A percentile compares a stretch with the other conserved stretches of the same genome.
Evolutionary conservation across 1,140 invertebrate genomes (phyloP).

Genomic region (Sycophaga agraensis): DNA sequence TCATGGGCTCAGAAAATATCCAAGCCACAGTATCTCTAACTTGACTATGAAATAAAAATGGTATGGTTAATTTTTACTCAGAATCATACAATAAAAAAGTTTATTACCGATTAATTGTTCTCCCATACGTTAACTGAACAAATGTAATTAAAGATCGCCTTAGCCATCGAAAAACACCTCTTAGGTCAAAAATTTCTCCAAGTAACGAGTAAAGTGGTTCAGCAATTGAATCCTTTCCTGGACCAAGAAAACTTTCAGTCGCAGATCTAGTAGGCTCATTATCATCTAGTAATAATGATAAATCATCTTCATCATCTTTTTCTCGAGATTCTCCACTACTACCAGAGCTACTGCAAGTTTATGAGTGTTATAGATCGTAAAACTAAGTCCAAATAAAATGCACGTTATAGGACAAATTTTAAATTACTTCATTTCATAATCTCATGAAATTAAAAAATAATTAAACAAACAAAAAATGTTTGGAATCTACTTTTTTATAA

Average conservation of each 20-base stretch:
- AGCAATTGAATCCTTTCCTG: constrained; percentile 79
- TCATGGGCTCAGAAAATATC: constrained; percentile 86
- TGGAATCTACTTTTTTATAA: too few relatives aligned
- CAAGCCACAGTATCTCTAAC: constrained; percentile 83
- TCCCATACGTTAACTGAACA: constrained; percentile 88
- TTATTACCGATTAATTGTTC: constrained; percentile 87
- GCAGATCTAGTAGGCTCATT: constrained; percentile 43
- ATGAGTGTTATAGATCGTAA: not conserved
- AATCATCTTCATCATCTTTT: constrained; percentile 70
- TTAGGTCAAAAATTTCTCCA: constrained; percentile 86
- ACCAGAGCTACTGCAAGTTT: constrained; percentile 33
- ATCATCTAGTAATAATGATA: constrained; percentile 69
- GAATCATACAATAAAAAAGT: not conserved
- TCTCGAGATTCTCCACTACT: constrained; percentile 54
- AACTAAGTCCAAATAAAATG: not conserved
- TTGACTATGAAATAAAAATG: constrained; percentile 66
- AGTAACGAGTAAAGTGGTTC: constrained; percentile 84
- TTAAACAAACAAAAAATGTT: too few relatives aligned
- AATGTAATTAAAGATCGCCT: constrained; percentile 85
- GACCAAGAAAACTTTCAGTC: constrained; percentile 59
- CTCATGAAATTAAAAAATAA: not conserved
- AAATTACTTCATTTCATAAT: too few relatives aligned
- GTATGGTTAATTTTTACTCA: not conserved
- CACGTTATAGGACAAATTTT: too few relatives aligned
- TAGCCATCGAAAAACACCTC: constrained; percentile 84